Evolutionary conservation across 2,113 vertebrate species (phyloP).

Genomic region (Anser brachyrhynchus): DNA sequence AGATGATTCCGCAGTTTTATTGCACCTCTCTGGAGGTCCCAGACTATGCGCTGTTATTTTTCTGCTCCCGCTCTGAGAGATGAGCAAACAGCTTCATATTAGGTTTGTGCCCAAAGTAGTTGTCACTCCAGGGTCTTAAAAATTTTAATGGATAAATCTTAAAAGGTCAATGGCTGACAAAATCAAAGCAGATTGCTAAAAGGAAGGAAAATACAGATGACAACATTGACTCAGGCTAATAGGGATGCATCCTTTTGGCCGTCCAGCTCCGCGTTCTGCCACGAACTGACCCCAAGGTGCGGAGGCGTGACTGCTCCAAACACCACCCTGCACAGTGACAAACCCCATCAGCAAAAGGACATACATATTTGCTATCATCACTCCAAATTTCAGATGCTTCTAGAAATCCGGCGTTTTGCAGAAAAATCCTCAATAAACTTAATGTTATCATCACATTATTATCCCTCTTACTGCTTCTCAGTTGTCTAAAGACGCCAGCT

Average conservation of each 20-base stretch:
- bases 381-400: neutral
- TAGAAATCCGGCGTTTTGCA: neutral
- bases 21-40: slow-evolving; percentile 32
- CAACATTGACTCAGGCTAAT: neutral
- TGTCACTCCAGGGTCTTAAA: neutral
- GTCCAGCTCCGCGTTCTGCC: neutral
- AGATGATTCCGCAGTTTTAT: slow-evolving; percentile 21
- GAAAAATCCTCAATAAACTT: neutral
- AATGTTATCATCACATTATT: neutral
- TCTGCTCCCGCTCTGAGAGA: neutral
- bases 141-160: slow-evolving; percentile 4
- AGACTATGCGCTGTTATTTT: neutral
- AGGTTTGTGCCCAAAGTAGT: neutral
- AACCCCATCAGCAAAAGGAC: neutral
- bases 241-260: neutral
- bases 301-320: neutral
- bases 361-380: neutral
- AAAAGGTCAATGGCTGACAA: slow-evolving; percentile 23
- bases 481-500: neutral
- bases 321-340: accelerated
- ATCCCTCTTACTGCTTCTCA: neutral
- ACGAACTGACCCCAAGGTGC: neutral
- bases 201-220: neutral
- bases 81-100: neutral
- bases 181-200: neutral